phyloP scores from a whole-genome alignment of 2,888 invertebrate genomes.

The Pachycephus smyrnensis region DNA sequence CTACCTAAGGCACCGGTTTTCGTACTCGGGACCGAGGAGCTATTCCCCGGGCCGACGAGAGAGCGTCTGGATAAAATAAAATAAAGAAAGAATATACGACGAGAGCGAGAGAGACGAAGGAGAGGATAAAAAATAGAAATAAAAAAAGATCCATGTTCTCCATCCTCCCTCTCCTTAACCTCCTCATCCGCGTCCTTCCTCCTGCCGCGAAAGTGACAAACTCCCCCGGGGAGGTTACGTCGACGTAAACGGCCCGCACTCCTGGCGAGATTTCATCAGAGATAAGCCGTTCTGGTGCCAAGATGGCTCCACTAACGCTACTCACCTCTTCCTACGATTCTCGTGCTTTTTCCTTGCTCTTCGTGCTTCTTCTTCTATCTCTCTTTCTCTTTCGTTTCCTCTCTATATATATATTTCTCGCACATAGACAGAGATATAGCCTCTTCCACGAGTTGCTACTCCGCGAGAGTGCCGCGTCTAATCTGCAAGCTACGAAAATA shows the following conservation, averaged over 20 bases:
- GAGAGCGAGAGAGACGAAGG: background rate
- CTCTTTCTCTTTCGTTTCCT: slow-evolving; percentile 5
- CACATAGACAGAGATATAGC: slow-evolving; percentile 12
- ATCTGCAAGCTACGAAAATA: slow-evolving; percentile 10
- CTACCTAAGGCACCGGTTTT: background rate
- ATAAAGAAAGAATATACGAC: background rate
- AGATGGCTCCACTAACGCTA: background rate
- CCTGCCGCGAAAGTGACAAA: slow-evolving; percentile 4
- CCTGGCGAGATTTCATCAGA: slow-evolving; percentile 9
- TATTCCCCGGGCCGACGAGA: background rate
- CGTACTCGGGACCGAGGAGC: background rate
- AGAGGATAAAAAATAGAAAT: background rate
- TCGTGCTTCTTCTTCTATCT: slow-evolving; percentile 10
- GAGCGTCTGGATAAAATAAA: background rate
- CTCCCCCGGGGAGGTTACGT: background rate
- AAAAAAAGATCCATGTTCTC: background rate
- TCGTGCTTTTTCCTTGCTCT: slow-evolving; percentile 12
- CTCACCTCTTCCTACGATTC: slow-evolving; percentile 8
- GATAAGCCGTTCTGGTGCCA: slow-evolving; percentile 1
- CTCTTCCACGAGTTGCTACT: slow-evolving; percentile 19
- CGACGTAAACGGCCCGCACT: background rate
- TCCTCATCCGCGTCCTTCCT: background rate
- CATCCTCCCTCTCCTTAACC: background rate
- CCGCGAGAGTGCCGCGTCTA: slow-evolving; percentile 7
- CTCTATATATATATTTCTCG: background rate